Evolutionary conservation across 2,888 invertebrate genomes (phyloP).

Genomic region (Dinocampus coccinellae): DNA sequence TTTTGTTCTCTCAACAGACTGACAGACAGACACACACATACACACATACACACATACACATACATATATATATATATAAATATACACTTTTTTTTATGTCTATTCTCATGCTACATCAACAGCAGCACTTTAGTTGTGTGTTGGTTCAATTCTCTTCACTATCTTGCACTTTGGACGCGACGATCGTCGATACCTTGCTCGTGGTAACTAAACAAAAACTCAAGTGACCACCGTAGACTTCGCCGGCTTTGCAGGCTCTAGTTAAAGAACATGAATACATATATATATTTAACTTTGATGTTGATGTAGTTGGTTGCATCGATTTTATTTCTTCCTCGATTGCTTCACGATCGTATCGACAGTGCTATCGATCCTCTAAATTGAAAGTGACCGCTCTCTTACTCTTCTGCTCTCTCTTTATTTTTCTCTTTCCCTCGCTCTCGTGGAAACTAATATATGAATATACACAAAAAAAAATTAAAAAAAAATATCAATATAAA

Average conservation of each 20-base stretch:
- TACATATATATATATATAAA: neutral
- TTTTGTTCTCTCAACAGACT: conserved; percentile 25
- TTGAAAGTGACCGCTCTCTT: conserved; percentile 33
- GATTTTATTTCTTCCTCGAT: conserved; percentile 33
- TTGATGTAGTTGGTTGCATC: conserved; percentile 20
- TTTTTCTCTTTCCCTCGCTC: too few relatives aligned
- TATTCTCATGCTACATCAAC: neutral
- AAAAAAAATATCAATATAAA: neutral
- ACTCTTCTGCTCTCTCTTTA: too few relatives aligned
- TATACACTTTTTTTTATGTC: neutral
- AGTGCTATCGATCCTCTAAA: conserved; percentile 28
- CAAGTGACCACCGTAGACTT: conserved; percentile 54
- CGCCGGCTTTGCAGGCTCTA: conserved; percentile 51
- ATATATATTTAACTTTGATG: conserved; percentile 9
- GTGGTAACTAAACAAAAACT: conserved; percentile 20
- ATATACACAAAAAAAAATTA: neutral
- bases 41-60: neutral
- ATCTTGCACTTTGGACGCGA: neutral
- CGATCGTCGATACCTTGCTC: neutral
- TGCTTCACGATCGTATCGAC: conserved; percentile 11
- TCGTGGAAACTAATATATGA: too few relatives aligned
- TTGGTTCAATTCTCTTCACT: conserved; percentile 4
- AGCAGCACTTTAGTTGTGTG: neutral
- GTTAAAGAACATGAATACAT: conserved; percentile 40
- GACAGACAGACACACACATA: neutral